Base-by-base conservation (phyloP, 2,888 invertebrate genomes). In the Xanthorhoe designata region DNA sequence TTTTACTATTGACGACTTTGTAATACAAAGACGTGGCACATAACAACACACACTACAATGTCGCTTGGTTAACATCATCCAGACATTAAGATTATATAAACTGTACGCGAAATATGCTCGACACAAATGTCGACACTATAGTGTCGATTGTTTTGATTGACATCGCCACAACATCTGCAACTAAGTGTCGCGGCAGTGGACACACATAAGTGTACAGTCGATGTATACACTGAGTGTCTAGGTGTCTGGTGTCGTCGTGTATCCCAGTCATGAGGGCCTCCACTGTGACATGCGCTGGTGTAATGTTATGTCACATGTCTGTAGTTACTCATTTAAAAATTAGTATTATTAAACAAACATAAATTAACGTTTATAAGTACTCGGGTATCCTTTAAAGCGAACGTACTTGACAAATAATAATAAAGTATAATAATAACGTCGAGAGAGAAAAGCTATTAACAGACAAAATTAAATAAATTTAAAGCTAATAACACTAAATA, bases 401-500 rank as follows among this genome's bases (percentile, higher is more conserved):
- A 42, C 38, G 29, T 45, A n/a, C 17, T 47, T 45, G 1, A 18
- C 18, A 19, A 51, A 24, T 45, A 45, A 55, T 55, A 47, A 24
- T 45, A 15, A 55, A 54, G 9, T 50, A 24, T 45, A 45, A 49
- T 9, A 47, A 47, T 24, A 19, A 32, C 18, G 17, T 47, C 7
- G 24, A 24, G 24, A 19, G 57, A 74, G 64, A 69, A 18, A 65
- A 54, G 58, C 60, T 70, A 70, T 19, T 71, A 71, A 71, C 74
- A 72, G 64, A 68, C 68, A 69, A 75, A 75, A 75, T 50, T 76
- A 80, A 78, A 75, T 73, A 76, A 64, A 52, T 55, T 77, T 76
- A 69, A 68, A 68, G 84, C 88, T 88, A 89, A 24, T 59, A 59
- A 76, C 66, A 77, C 82, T 90, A 89, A 80, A 70, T 89, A 91